Conservation (phyloP, 2,797 vertebrate species). For the Rhyacichthys aspro region DNA sequence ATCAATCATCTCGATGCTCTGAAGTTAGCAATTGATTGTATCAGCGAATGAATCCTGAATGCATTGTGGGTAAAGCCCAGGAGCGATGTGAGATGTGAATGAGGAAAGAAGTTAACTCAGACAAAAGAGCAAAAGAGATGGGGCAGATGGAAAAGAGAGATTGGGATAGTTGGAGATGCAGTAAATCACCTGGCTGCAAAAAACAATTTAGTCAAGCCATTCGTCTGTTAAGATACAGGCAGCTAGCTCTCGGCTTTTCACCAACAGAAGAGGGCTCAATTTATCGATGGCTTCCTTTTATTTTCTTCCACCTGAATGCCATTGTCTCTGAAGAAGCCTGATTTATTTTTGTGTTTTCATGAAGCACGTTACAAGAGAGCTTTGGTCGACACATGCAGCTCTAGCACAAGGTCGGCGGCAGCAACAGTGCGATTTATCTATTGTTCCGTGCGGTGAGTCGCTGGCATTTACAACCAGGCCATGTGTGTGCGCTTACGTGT, state of each 20-base stretch:
- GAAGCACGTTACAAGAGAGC: slow-evolving; percentile 16
- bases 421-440: slow-evolving; percentile 31
- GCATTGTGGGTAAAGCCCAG: slow-evolving; percentile 50
- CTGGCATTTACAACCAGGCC: slow-evolving; percentile 58
- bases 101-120: slow-evolving; percentile 44
- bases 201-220: slow-evolving; percentile 35
- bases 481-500: slow-evolving; percentile 11
- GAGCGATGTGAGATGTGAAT: slow-evolving; percentile 30
- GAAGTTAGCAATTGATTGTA: slow-evolving; percentile 60
- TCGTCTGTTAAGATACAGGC: slow-evolving; percentile 32
- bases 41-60: slow-evolving; percentile 61
- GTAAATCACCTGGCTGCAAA: slow-evolving; percentile 44
- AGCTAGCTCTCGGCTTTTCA: slow-evolving; percentile 23
- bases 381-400: slow-evolving; percentile 9
- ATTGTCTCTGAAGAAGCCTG: background rate
- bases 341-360: slow-evolving; percentile 31
- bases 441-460: slow-evolving; percentile 28
- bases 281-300: slow-evolving; percentile 20
- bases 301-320: background rate
- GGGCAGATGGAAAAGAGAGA: slow-evolving; percentile 49
- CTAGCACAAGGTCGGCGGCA: slow-evolving; percentile 19
- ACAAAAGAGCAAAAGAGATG: slow-evolving; percentile 21
- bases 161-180: slow-evolving; percentile 34
- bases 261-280: slow-evolving; percentile 21
- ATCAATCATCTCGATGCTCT: slow-evolving; percentile 54